phyloP scores from a whole-genome alignment of 2,888 invertebrate species.

The Drosophila pegasa region DNA sequence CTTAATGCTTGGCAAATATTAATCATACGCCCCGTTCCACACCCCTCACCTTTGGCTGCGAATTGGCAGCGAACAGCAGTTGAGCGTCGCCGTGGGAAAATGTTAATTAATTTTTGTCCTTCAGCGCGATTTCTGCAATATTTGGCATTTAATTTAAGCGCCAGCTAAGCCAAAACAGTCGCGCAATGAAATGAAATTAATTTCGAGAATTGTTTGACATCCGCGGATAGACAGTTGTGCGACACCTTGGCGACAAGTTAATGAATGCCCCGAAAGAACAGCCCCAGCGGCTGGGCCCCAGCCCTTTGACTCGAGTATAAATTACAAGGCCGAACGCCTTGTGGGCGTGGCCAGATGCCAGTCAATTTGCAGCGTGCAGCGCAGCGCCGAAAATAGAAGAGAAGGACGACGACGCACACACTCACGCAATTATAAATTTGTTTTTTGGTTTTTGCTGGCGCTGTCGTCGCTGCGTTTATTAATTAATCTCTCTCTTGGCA shows the following conservation, averaged over 20 bases:
- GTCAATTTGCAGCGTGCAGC: slow-evolving; percentile 44
- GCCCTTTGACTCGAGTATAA: slow-evolving; percentile 20
- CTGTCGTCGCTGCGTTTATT: slow-evolving; percentile 53
- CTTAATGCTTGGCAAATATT: slow-evolving; percentile 52
- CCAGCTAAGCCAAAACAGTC: slow-evolving; percentile 26
- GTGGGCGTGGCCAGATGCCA: slow-evolving; percentile 23
- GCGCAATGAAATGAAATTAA: slow-evolving; percentile 64
- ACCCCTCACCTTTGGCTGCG: not conserved
- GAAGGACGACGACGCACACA: slow-evolving; percentile 12
- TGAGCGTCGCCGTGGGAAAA: slow-evolving; percentile 18
- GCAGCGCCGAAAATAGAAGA: not conserved
- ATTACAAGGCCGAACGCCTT: slow-evolving; percentile 23
- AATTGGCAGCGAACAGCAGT: slow-evolving; percentile 19
- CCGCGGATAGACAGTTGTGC: slow-evolving; percentile 28
- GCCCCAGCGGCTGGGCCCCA: not conserved
- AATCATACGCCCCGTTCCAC: slow-evolving; percentile 69
- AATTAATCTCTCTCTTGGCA: slow-evolving; percentile 56
- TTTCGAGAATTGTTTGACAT: slow-evolving; percentile 65
- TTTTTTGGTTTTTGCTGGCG: slow-evolving; percentile 31
- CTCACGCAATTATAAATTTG: slow-evolving; percentile 55
- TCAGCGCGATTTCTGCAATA: slow-evolving; percentile 54
- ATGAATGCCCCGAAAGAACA: slow-evolving; percentile 45
- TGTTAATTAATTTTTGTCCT: slow-evolving; percentile 64
- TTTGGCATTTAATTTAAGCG: slow-evolving; percentile 62
- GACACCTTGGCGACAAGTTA: slow-evolving; percentile 59